Evolutionary conservation across 2,113 vertebrate species (phyloP), one percentile per base, ranked within the genome.

Genomic region (Xiphophorus couchianus): DNA sequence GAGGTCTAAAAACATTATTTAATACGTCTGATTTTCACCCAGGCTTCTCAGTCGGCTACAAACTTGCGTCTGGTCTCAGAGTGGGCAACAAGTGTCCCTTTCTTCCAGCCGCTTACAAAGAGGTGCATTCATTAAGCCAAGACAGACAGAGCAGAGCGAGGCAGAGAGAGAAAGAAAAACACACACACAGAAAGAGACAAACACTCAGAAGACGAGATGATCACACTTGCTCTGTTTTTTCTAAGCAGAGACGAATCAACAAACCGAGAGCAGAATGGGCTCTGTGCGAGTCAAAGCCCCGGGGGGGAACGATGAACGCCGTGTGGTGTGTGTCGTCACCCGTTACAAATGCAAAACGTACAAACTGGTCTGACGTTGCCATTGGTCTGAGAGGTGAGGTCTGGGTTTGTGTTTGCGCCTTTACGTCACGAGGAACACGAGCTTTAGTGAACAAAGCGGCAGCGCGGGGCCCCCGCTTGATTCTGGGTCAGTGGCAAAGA

Each of bases 71-170:
- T 75, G 66, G 69, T 63, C 70, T 67, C 2, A 69, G 78, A 76
- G 80, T 80, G 80, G 87, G 83, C 88, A 93, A 94, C 93, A 94
- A 92, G 90, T 86, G 73, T 84, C 82, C 90, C 89, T 93, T 94
- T 94, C 90, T 90, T 90, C 83, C 78, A 73, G 70, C 9, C 29
- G 78, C 87, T 85, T 76, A 94, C 93, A 94, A 94, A 93, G 92
- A 87, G 77, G 63, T 67, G 63, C 93, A 94, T 93, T 94, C 93
- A 93, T 84, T 37, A 69, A 85, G 70, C 25, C 0, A 30, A 64
- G 63, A 68, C 67, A 70, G 75, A 82, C 76, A 65, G 73, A 76
- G 42, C 76, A 65, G 73, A 76, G 42, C 14, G 25, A 73, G 74
- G 61, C 73, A 76, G 83, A 88, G 79, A 78, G 74, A 74, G 78